Conservation (phyloP, 2,888 invertebrate genomes). For the Allacma fusca region DNA sequence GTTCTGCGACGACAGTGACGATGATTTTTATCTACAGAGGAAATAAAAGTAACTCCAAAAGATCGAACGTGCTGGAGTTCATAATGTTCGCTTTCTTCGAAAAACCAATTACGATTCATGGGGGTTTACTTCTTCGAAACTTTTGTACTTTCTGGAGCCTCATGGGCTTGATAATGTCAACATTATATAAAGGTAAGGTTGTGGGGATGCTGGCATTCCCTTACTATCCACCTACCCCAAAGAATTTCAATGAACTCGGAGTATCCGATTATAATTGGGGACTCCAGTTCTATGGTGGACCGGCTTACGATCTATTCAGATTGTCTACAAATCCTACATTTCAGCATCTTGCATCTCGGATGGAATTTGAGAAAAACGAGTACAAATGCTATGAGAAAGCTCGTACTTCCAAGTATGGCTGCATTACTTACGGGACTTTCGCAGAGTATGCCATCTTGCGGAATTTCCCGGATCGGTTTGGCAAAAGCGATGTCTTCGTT, state of each 20-base stretch:
- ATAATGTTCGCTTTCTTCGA: slow-evolving; percentile 6
- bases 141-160: slow-evolving; percentile 23
- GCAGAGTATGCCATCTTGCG: slow-evolving; percentile 5
- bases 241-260: slow-evolving; percentile 11
- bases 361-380: slow-evolving; percentile 19
- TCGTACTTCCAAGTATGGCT: background rate
- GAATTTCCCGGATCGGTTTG: slow-evolving; percentile 20
- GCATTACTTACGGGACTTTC: slow-evolving; percentile 13
- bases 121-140: background rate
- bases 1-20: background rate
- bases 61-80: background rate
- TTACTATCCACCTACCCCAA: background rate
- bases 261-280: slow-evolving; percentile 7
- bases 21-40: background rate
- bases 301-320: slow-evolving; percentile 14
- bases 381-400: background rate
- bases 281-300: slow-evolving; percentile 20
- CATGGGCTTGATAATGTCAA: background rate
- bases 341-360: background rate
- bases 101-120: background rate
- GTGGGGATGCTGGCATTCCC: slow-evolving; percentile 14
- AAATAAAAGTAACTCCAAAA: no score
- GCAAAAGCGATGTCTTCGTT: background rate
- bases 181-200: slow-evolving; percentile 15
- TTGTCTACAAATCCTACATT: slow-evolving; percentile 18